A percentile compares a stretch with the other conserved stretches of the same genome.
These are phyloP conservation scores for Tenualosa ilisha DNA, from an alignment of 2,797 vertebrate species.

Conservation along the genomic window DNA sequence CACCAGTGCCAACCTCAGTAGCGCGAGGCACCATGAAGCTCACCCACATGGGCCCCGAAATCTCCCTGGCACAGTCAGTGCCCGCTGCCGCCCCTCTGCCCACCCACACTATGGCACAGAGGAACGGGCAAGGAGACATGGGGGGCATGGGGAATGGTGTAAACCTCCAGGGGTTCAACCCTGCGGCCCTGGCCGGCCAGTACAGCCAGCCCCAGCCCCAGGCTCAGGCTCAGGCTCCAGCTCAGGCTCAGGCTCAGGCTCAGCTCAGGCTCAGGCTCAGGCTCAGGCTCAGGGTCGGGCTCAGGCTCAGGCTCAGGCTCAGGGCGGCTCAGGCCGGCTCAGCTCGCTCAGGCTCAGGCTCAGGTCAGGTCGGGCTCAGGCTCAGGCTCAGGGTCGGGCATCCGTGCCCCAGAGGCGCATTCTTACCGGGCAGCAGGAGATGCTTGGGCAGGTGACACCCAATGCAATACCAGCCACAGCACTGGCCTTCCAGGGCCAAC, in stretches of 20 bases:
- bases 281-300: background rate
- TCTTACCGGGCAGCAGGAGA: conserved; percentile 30
- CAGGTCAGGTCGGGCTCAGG: conserved; percentile 8
- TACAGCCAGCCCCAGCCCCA: conserved; percentile 46
- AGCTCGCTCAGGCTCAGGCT: conserved; percentile 31
- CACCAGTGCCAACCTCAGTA: background rate
- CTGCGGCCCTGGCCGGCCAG: conserved; percentile 31
- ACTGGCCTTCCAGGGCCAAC: conserved; percentile 52
- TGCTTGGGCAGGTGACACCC: conserved; percentile 41
- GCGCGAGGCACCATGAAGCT: conserved; percentile 55
- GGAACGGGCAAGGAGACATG: conserved; percentile 10
- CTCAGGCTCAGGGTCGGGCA: background rate
- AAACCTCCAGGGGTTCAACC: conserved; percentile 43
- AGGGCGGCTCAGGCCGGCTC: too few species aligned
- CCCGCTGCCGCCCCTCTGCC: conserved; percentile 39
- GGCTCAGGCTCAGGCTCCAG: conserved; percentile 5
- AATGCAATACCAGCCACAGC: conserved; percentile 20
- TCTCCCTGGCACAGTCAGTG: conserved; percentile 44
- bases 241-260: conserved; percentile 27
- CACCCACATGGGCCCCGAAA: conserved; percentile 59
- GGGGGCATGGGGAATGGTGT: conserved; percentile 11
- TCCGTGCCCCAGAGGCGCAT: conserved; percentile 42
- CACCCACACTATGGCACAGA: background rate
- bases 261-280: too few species aligned
- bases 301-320: conserved; percentile 28